These are phyloP conservation scores for Acrocephalus kingi DNA, from an alignment of 2,113 vertebrate genomes.

Conservation along the genomic window DNA sequence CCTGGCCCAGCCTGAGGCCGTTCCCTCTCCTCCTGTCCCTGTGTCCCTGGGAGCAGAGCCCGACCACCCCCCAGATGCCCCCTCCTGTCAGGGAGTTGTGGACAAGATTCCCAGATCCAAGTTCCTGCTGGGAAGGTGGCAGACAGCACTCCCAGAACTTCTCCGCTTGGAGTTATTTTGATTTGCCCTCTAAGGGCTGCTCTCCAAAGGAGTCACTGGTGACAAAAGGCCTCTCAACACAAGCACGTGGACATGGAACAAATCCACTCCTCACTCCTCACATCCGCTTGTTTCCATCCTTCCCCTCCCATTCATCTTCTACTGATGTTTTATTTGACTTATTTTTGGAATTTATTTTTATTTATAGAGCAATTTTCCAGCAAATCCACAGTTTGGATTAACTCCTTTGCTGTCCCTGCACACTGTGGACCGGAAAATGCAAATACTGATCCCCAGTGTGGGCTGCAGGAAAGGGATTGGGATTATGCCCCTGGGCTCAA, in stretches of 20 bases:
- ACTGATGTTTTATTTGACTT: neutral
- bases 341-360: conserved; percentile 11
- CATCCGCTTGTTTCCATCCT: neutral
- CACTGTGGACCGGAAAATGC: neutral
- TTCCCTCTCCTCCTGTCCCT: neutral
- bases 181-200: neutral
- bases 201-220: neutral
- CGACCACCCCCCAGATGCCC: rapidly evolving
- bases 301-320: neutral
- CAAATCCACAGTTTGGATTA: neutral
- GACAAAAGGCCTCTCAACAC: neutral
- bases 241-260: neutral
- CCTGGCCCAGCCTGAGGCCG: neutral
- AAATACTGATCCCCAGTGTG: neutral
- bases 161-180: neutral
- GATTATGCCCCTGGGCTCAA: neutral
- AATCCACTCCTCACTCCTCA: neutral
- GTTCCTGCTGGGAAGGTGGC: neutral
- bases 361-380: neutral
- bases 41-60: neutral
- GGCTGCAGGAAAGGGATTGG: neutral
- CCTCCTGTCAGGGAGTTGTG: neutral
- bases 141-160: neutral
- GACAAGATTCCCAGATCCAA: neutral
- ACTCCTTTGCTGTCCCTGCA: neutral